Conservation (phyloP, 2,888 invertebrate species). For the Leucozona laternaria region DNA sequence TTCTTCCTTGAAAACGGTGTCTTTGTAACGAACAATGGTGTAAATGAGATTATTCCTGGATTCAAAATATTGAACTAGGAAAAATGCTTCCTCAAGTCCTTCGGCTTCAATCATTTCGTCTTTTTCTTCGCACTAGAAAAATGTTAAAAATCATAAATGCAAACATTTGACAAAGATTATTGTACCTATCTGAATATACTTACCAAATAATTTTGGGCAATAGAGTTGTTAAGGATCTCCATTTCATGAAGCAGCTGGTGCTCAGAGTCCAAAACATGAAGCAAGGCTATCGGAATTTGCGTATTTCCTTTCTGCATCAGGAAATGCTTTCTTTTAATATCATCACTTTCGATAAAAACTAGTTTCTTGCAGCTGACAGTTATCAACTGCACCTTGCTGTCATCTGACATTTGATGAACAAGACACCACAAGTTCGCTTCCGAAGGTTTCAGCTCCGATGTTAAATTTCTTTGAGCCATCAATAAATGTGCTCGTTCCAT, state of each 20-base stretch:
- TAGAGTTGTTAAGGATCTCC: not conserved
- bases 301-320: constrained; percentile 13
- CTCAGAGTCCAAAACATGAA: constrained; percentile 32
- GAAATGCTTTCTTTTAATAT: constrained; percentile 33
- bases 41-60: constrained; percentile 77
- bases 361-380: constrained; percentile 24
- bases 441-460: not conserved
- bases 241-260: constrained; percentile 28
- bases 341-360: constrained; percentile 5
- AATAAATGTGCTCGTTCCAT: constrained; percentile 7
- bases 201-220: constrained; percentile 6
- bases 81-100: constrained; percentile 76
- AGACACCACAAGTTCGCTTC: constrained; percentile 37
- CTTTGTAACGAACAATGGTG: constrained; percentile 76
- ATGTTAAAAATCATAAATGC: not conserved
- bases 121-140: constrained; percentile 24
- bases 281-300: constrained; percentile 12
- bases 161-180: too few species aligned
- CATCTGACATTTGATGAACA: constrained; percentile 25
- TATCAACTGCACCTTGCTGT: not conserved
- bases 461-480: not conserved
- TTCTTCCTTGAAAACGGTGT: constrained; percentile 78
- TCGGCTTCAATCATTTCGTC: constrained; percentile 10
- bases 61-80: constrained; percentile 80
- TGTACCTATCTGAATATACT: not conserved